Percentiles rank a stretch among this genome's conserved stretches.
Conservation (phyloP, 37 sponge, comb jelly and placozoan species). For the Agelas oroides region DNA sequence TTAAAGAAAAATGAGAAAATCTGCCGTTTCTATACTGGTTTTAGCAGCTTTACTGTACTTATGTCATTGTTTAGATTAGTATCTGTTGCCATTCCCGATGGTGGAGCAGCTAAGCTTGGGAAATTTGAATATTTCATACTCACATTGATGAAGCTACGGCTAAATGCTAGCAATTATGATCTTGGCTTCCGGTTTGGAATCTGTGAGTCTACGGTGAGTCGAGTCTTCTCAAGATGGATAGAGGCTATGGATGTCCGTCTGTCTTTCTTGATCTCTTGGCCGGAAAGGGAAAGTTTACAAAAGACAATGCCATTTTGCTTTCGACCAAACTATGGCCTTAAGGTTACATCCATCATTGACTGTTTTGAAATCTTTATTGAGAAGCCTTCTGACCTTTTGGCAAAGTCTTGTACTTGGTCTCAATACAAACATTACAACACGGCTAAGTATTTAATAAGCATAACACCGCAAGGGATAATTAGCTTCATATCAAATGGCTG, state of each 20-base stretch:
- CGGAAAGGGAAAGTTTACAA: slow-evolving; percentile 24
- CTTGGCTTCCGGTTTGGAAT: slow-evolving; percentile 44
- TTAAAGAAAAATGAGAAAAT: slow-evolving; percentile 24
- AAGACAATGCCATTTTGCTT: slow-evolving; percentile 55
- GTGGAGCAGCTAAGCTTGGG: background rate
- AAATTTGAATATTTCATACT: slow-evolving; percentile 32
- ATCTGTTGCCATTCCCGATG: slow-evolving; percentile 9
- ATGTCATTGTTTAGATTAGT: slow-evolving; percentile 47
- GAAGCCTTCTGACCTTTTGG: slow-evolving; percentile 45
- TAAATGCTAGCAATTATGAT: slow-evolving; percentile 31
- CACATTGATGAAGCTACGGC: slow-evolving; percentile 54
- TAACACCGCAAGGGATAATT: slow-evolving; percentile 45
- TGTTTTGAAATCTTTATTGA: slow-evolving; percentile 66
- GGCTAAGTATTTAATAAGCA: slow-evolving; percentile 49
- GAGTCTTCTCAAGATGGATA: slow-evolving; percentile 36
- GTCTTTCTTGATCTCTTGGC: slow-evolving; percentile 48
- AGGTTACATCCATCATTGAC: slow-evolving; percentile 58
- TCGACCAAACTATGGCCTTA: slow-evolving; percentile 23
- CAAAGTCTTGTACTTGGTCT: slow-evolving; percentile 56
- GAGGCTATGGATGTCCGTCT: slow-evolving; percentile 28
- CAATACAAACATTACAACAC: slow-evolving; percentile 64
- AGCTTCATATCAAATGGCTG: slow-evolving; percentile 60
- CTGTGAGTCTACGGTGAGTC: slow-evolving; percentile 23
- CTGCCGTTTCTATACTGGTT: slow-evolving; percentile 41
- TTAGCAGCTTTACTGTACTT: slow-evolving; percentile 34